phyloP scores from a whole-genome alignment of 2,888 invertebrate genomes.

The Ichneumon xanthorius region DNA sequence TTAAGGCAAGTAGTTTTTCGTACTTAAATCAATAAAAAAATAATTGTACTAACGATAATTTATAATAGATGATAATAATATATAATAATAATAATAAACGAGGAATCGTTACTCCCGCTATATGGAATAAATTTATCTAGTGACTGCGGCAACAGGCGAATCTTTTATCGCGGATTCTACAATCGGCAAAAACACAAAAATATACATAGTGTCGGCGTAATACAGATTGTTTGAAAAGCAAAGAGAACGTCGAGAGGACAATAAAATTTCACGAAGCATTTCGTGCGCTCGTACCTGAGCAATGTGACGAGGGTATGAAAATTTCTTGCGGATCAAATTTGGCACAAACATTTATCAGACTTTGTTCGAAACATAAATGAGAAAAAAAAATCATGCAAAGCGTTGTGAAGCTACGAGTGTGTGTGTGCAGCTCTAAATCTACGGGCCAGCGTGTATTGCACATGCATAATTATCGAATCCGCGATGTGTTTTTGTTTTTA shows the following conservation, averaged over 20 bases:
- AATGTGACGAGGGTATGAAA: constrained; percentile 18
- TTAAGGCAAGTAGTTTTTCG: constrained; percentile 76
- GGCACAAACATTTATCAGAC: constrained; percentile 64
- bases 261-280: constrained; percentile 18
- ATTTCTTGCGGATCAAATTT: constrained; percentile 50
- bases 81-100: constrained; percentile 56
- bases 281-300: not conserved
- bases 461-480: constrained; percentile 11
- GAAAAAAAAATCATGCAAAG: constrained; percentile 32
- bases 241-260: not conserved
- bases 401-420: not conserved
- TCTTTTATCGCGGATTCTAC: constrained; percentile 40
- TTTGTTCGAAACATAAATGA: constrained; percentile 11
- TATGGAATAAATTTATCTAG: constrained; percentile 52
- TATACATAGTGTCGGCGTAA: not conserved
- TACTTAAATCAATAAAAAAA: constrained; percentile 46
- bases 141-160: constrained; percentile 57
- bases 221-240: not conserved
- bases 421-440: constrained; percentile 9
- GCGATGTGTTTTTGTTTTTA: constrained; percentile 12
- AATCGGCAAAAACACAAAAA: constrained; percentile 10
- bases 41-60: constrained; percentile 58
- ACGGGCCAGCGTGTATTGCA: constrained; percentile 34
- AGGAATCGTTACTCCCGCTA: constrained; percentile 52
- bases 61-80: constrained; percentile 41